Evolutionary conservation across 2,888 invertebrate species (phyloP), one percentile per base, ranked within the genome.

Genomic region (Ophion obscuratus): DNA sequence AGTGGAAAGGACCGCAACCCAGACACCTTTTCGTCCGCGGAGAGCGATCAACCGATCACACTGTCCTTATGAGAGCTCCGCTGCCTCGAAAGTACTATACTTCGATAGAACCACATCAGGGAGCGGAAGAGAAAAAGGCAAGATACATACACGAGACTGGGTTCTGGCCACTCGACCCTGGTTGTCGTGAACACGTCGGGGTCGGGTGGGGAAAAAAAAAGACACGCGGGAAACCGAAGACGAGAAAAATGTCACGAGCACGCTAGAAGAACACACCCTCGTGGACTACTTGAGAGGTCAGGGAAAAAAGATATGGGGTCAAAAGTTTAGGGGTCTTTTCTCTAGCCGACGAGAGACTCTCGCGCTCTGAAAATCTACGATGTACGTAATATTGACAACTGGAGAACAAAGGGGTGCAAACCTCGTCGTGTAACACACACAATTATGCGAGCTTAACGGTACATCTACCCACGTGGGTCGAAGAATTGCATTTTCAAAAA

Each of bases 11-110:
- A 40, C 71, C 71, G 27, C 40, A 79, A 78, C 68, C 83, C 83
- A 77, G 81, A 86, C 86, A 62, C 81, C 77, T 81, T 81, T 73
- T 61, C 59, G 62, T 70, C 31, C 86, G 61, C 81, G 59, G 86
- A 74, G 83, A 77, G 81, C 83, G 74, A 83, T 83, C 83, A 86
- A 83, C 81, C 83, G 83, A 83, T 86, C 86, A 81, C 81, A 80
- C 83, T 83, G 83, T 86, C 83, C 81, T 86, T 80, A 76, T 78
- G 83, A 77, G 86, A 36, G 73, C 71, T 44, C 66, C 9, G 59
- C 24, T 47, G 5, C 53, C 36, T 14, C 36, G 20, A 44, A 27
- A 57, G 59, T 44, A n/a, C 74, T 68, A 75, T 79, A 76, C 85
- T 73, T 75, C 64, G 83, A 83, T 78, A 70, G 53, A 53, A 53